These are phyloP conservation scores for Silurus aristotelis DNA, from an alignment of 2,797 vertebrate genomes.

Conservation along the genomic window DNA sequence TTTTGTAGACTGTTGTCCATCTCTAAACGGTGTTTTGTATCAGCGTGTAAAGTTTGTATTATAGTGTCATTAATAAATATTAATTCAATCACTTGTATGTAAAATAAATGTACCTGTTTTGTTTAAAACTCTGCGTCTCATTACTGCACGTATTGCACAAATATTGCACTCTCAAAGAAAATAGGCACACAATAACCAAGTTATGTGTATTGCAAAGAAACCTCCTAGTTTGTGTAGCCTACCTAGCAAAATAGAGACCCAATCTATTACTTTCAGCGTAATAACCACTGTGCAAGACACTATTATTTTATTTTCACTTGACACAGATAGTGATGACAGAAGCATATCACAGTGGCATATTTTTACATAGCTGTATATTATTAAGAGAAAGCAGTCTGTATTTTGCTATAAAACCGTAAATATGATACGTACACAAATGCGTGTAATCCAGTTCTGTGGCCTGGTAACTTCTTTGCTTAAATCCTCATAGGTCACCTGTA, in stretches of 20 bases:
- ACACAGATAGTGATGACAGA: not conserved
- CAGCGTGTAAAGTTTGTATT: not conserved
- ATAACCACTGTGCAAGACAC: constrained; percentile 26
- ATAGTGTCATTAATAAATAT: not conserved
- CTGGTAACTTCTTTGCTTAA: constrained; percentile 41
- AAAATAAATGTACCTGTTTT: constrained; percentile 20
- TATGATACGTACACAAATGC: not conserved
- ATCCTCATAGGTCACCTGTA: constrained; percentile 36
- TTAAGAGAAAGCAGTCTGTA: not conserved
- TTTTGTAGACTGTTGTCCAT: not conserved
- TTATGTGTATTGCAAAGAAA: constrained; percentile 42
- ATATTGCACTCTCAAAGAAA: constrained; percentile 43
- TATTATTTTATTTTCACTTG: constrained; percentile 1
- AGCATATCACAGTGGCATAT: not conserved
- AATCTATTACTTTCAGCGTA: constrained; percentile 30
- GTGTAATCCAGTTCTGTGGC: constrained; percentile 5
- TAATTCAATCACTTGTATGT: not conserved
- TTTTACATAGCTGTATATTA: not conserved
- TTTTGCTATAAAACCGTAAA: not conserved
- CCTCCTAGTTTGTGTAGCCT: constrained; percentile 39
- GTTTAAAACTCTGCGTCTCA: constrained; percentile 33
- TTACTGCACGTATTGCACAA: constrained; percentile 39
- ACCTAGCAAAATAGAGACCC: not conserved
- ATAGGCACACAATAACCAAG: constrained; percentile 50
- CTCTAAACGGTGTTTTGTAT: not conserved